phyloP scores from a whole-genome alignment of 2,113 vertebrate genomes.

The Meriones unguiculatus region DNA sequence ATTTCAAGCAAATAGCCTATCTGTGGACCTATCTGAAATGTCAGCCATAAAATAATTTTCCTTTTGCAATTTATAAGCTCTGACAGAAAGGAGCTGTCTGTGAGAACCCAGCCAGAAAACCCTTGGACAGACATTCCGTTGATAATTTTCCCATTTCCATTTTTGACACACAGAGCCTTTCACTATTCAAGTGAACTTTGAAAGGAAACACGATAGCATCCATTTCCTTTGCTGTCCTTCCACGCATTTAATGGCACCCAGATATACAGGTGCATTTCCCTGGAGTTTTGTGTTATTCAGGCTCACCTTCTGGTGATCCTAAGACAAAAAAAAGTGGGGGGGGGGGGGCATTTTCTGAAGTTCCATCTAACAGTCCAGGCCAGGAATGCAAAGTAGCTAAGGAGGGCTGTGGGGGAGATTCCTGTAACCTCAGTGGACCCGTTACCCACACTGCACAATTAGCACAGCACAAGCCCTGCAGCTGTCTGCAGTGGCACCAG shows the following conservation, averaged over 20 bases:
- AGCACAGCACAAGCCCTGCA: not conserved
- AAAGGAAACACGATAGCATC: constrained; percentile 35
- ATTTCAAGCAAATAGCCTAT: constrained; percentile 2
- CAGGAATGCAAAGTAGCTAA: not conserved
- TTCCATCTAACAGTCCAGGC: not conserved
- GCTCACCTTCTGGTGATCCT: constrained; percentile 24
- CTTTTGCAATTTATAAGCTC: constrained; percentile 44
- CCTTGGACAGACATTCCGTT: not conserved
- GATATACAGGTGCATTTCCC: not conserved
- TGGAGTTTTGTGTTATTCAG: not conserved
- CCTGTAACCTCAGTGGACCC: not conserved
- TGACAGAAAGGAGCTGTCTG: constrained; percentile 5
- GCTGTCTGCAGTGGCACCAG: constrained; percentile 24
- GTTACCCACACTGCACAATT: not conserved
- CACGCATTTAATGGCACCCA: not conserved
- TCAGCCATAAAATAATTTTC: constrained; percentile 49
- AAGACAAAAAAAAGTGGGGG: not conserved
- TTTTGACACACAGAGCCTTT: constrained; percentile 32
- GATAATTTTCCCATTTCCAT: constrained; percentile 43
- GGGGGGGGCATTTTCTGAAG: not conserved
- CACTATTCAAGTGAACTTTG: not conserved
- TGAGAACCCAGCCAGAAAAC: not conserved
- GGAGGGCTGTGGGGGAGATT: no score
- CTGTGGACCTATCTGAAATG: not conserved
- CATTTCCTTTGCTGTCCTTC: not conserved